These are phyloP conservation scores for Drosophila meridiana DNA, from an alignment of 2,888 invertebrate genomes.

Conservation along the genomic window DNA sequence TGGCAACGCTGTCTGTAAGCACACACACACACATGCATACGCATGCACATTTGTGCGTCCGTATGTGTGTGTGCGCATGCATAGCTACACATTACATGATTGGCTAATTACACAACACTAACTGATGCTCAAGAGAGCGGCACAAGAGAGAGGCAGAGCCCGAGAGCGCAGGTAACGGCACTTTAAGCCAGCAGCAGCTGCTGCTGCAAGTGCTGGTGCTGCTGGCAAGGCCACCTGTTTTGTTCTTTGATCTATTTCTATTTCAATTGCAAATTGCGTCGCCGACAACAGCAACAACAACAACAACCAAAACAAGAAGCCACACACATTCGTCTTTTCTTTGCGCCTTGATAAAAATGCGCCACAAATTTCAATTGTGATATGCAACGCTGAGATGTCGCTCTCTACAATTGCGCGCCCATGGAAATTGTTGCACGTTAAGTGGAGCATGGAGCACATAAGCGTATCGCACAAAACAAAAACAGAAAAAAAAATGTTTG, in stretches of 20 bases:
- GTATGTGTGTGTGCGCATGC: not conserved
- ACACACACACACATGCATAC: not conserved
- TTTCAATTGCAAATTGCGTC: conserved; percentile 50
- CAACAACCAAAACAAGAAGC: conserved; percentile 59
- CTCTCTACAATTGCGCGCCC: conserved; percentile 34
- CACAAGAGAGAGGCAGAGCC: conserved; percentile 1
- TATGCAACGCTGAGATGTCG: conserved; percentile 57
- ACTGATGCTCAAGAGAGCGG: conserved; percentile 10
- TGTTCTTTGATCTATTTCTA: conserved; percentile 37
- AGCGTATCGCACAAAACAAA: conserved; percentile 38
- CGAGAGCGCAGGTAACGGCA: conserved; percentile 41
- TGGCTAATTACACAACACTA: conserved; percentile 51
- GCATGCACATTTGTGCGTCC: not conserved
- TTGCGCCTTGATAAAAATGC: conserved; percentile 69
- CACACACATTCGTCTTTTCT: conserved; percentile 39
- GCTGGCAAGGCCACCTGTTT: conserved; percentile 67
- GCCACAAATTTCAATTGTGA: conserved; percentile 75
- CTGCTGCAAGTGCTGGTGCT: conserved; percentile 40
- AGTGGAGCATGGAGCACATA: conserved; percentile 74
- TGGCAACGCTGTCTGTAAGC: conserved; percentile 21
- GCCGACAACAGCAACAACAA: conserved; percentile 31
- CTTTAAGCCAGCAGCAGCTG: conserved; percentile 34
- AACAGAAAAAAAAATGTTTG: conserved; percentile 11
- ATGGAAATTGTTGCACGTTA: conserved; percentile 73
- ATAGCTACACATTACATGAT: conserved; percentile 19